Conservation (phyloP, 2,113 vertebrate genomes). For the Plecotus auritus region DNA sequence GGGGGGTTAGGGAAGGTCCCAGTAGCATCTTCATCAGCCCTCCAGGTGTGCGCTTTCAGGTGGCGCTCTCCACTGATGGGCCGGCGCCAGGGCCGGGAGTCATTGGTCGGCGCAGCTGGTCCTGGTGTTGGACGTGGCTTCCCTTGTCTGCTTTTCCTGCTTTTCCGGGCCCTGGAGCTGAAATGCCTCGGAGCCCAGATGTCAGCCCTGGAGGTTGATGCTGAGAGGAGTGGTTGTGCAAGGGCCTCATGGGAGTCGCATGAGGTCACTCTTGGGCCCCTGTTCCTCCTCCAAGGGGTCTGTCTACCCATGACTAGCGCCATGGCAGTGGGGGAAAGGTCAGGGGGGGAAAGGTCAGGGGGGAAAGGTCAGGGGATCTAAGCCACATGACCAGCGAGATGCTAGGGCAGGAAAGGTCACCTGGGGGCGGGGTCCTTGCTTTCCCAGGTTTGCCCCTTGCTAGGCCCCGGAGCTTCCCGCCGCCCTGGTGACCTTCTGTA, state of each 20-base stretch:
- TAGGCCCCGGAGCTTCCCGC: not conserved
- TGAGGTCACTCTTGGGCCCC: not conserved
- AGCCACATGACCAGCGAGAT: not conserved
- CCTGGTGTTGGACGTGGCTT: not conserved
- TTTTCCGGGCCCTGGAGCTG: not conserved
- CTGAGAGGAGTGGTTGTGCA: not conserved
- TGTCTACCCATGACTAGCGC: not conserved
- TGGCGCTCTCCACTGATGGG: not conserved
- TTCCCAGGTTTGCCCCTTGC: not conserved
- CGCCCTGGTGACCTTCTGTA: not conserved
- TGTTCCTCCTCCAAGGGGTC: not conserved
- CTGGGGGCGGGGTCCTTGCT: not conserved
- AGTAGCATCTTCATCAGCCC: not conserved
- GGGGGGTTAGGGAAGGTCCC: too few species aligned
- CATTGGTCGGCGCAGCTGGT: not conserved
- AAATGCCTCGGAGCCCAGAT: not conserved
- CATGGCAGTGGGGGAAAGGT: not conserved
- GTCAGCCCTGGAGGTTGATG: too few species aligned
- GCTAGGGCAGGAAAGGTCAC: not conserved
- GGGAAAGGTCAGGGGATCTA: too few species aligned
- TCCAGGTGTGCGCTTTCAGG: not conserved
- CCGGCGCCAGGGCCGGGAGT: too few species aligned
- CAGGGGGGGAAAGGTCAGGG: not conserved
- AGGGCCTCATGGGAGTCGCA: not conserved
- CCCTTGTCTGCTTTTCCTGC: not conserved